Evolutionary conservation across 2,113 vertebrate species (phyloP).

Genomic region (Siphamia tubifer): DNA sequence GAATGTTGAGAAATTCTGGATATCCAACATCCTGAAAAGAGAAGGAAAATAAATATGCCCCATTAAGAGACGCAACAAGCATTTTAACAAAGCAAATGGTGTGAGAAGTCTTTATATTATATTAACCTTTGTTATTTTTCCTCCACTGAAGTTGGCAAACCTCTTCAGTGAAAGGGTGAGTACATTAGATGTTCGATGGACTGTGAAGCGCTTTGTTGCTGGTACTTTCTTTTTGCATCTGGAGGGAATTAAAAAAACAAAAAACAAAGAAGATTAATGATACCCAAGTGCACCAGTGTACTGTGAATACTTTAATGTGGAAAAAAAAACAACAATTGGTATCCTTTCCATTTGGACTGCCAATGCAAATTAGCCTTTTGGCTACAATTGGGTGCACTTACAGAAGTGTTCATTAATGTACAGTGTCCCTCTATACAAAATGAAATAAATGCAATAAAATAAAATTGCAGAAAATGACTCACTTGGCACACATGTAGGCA

Average conservation of each 20-base stretch:
- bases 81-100: neutral
- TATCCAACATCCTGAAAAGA: constrained; percentile 88
- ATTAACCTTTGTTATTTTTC: constrained; percentile 93
- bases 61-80: neutral
- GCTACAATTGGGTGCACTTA: too few species aligned
- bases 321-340: too few species aligned
- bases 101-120: neutral
- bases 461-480: constrained; percentile 57
- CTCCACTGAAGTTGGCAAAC: constrained; percentile 90
- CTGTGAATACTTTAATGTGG: too few species aligned
- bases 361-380: too few species aligned
- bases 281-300: neutral
- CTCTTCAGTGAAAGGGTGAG: constrained; percentile 93
- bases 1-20: constrained; percentile 90
- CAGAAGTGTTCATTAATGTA: too few species aligned
- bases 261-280: neutral
- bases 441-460: neutral
- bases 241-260: neutral
- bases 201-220: constrained; percentile 91
- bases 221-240: constrained; percentile 96
- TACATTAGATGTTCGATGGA: constrained; percentile 90
- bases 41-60: neutral
- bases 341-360: too few species aligned
- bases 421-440: too few species aligned
- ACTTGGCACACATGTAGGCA: constrained; percentile 95